Conservation (phyloP, 2,113 vertebrate genomes). For the Scopus umbretta region DNA sequence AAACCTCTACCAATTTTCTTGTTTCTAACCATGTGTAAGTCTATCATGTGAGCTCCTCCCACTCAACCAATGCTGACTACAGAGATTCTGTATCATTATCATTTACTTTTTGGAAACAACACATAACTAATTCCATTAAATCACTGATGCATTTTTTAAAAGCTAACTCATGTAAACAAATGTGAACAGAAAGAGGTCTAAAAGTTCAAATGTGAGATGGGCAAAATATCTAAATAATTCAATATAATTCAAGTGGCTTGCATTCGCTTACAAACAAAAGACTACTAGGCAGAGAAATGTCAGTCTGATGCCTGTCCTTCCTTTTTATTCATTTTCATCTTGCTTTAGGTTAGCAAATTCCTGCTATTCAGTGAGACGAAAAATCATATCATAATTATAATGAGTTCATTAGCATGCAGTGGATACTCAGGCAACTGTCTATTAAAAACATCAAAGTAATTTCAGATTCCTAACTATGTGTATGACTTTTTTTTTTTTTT, state of each 20-base stretch:
- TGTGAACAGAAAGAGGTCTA: not conserved
- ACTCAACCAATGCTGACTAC: accelerated
- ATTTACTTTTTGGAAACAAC: not conserved
- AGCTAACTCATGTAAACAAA: not conserved
- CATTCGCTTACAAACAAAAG: not conserved
- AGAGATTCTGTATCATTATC: not conserved
- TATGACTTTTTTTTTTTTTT: not conserved
- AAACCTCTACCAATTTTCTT: not conserved
- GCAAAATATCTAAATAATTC: not conserved
- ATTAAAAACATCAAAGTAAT: not conserved
- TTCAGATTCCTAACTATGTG: not conserved
- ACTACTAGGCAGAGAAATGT: not conserved
- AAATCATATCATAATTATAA: not conserved
- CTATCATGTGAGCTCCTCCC: not conserved
- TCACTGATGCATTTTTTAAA: not conserved
- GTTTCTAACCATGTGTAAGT: not conserved
- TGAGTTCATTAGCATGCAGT: not conserved
- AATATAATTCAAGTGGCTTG: not conserved
- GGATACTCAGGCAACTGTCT: not conserved
- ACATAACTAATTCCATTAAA: not conserved
- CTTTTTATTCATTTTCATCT: not conserved
- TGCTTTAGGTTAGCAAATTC: not conserved
- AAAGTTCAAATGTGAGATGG: not conserved
- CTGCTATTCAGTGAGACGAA: not conserved
- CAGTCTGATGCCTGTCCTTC: accelerated